phyloP scores from a whole-genome alignment of 2,888 invertebrate genomes.

The Margaritifera margaritifera region DNA sequence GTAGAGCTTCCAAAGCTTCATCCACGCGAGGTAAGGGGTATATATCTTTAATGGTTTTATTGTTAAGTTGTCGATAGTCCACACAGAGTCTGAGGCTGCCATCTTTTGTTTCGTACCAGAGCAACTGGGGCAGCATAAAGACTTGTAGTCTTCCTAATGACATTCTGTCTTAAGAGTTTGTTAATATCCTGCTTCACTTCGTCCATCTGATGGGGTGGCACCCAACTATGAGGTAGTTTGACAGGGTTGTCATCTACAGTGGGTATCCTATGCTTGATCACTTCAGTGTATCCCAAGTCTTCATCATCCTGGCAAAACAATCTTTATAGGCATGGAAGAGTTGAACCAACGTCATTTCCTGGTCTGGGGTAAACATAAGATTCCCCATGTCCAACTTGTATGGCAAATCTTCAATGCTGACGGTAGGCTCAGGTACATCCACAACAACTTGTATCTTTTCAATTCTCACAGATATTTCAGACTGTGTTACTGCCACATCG shows the following conservation, averaged over 20 bases:
- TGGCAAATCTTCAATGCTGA: constrained; percentile 3
- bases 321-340: constrained; percentile 11
- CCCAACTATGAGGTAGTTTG: no score
- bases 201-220: constrained; percentile 21
- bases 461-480: constrained; percentile 11
- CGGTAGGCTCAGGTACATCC: no score
- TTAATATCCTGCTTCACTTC: constrained; percentile 28
- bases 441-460: constrained; percentile 5
- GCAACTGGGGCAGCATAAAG: no score
- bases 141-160: constrained; percentile 24
- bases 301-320: constrained; percentile 11
- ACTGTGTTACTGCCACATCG: constrained; percentile 4
- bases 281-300: no score
- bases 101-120: constrained; percentile 27
- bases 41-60: constrained; percentile 23
- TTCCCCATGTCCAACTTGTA: constrained; percentile 8
- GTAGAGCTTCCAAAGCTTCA: constrained; percentile 6
- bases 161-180: constrained; percentile 18
- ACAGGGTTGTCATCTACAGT: no score
- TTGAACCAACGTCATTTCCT: constrained; percentile 5
- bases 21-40: constrained; percentile 25
- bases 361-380: constrained; percentile 2
- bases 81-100: constrained; percentile 23
- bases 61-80: constrained; percentile 31
- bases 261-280: no score